A percentile compares a stretch with the other conserved stretches of the same genome.
These are phyloP conservation scores for Speoplatyrhinus poulsoni DNA, from an alignment of 2,113 vertebrate genomes.

Conservation along the genomic window DNA sequence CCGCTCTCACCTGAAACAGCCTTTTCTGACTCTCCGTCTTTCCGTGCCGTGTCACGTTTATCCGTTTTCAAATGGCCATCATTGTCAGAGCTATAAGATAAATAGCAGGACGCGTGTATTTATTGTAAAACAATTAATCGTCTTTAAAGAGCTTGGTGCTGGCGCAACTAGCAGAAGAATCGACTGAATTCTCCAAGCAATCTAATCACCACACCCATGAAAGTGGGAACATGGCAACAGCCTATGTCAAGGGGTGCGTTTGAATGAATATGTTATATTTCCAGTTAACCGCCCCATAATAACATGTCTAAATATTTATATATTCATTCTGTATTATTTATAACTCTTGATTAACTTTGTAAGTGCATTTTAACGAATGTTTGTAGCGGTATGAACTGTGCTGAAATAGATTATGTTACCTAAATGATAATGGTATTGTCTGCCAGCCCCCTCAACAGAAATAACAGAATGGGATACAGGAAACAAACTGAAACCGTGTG, in stretches of 20 bases:
- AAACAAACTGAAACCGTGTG: constrained; percentile 57
- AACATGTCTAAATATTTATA: background rate
- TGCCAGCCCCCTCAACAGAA: constrained; percentile 66
- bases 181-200: constrained; percentile 68
- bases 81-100: constrained; percentile 48
- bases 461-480: constrained; percentile 74
- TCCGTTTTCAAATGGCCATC: constrained; percentile 65
- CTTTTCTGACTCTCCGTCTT: constrained; percentile 43
- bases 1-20: constrained; percentile 70
- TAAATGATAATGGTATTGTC: constrained; percentile 68
- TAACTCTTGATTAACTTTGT: background rate
- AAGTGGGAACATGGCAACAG: constrained; percentile 82
- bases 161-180: constrained; percentile 47
- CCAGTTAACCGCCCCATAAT: background rate
- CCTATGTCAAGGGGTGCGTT: constrained; percentile 55
- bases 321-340: no score
- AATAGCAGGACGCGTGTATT: constrained; percentile 32
- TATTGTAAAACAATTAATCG: constrained; percentile 42
- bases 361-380: background rate
- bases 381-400: background rate
- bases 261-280: background rate
- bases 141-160: constrained; percentile 48
- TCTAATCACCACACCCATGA: constrained; percentile 84
- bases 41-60: constrained; percentile 34
- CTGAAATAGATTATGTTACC: constrained; percentile 4